phyloP scores from a whole-genome alignment of 2,888 invertebrate species.

The Melanotus villosus region DNA sequence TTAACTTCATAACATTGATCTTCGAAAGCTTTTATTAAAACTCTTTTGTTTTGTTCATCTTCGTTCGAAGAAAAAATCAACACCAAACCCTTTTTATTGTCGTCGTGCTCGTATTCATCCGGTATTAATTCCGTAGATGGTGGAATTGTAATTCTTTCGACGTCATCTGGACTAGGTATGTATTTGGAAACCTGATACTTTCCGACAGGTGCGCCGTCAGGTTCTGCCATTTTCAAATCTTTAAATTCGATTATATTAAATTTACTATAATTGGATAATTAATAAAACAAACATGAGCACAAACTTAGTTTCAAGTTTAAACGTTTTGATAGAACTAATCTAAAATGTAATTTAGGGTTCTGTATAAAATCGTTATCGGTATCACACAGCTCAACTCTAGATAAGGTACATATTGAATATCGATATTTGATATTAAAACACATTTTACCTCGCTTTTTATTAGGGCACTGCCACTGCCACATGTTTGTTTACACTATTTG shows the following conservation, averaged over 20 bases:
- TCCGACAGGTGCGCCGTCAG: background rate
- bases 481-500: too few relatives aligned
- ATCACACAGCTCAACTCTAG: too few relatives aligned
- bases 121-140: constrained; percentile 63
- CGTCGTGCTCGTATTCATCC: constrained; percentile 60
- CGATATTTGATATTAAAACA: background rate
- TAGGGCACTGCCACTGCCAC: too few relatives aligned
- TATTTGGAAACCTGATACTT: background rate
- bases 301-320: too few relatives aligned
- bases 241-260: too few relatives aligned
- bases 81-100: constrained; percentile 47
- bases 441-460: too few relatives aligned
- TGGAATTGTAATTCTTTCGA: constrained; percentile 45
- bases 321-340: too few relatives aligned
- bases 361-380: too few relatives aligned
- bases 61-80: constrained; percentile 45
- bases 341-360: too few relatives aligned
- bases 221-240: background rate
- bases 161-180: background rate
- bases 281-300: too few relatives aligned
- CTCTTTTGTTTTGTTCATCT: constrained; percentile 45
- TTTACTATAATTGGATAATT: too few relatives aligned
- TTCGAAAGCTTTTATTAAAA: constrained; percentile 48
- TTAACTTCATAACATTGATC: constrained; percentile 49
- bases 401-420: background rate